Evolutionary conservation across 1,140 invertebrate species (phyloP).

Genomic region (Bombus consobrinus): DNA sequence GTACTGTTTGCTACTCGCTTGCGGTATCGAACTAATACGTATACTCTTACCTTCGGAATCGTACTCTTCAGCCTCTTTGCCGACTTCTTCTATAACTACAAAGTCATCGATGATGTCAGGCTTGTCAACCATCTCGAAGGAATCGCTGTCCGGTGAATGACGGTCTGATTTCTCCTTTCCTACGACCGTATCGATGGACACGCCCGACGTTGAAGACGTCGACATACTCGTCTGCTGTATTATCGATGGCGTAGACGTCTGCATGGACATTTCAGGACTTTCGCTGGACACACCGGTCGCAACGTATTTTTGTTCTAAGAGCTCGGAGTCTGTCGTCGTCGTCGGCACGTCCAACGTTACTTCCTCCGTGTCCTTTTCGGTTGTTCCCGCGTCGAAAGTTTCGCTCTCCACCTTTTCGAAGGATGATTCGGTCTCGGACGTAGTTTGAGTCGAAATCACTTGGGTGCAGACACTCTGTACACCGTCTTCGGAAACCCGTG

Average conservation of each 20-base stretch:
- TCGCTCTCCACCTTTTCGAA: background rate
- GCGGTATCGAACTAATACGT: slow-evolving; percentile 82
- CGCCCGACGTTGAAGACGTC: slow-evolving; percentile 78
- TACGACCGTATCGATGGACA: slow-evolving; percentile 80
- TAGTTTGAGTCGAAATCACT: slow-evolving; percentile 80
- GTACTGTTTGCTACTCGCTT: slow-evolving; percentile 84
- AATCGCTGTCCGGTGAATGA: slow-evolving; percentile 92
- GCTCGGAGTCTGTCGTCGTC: slow-evolving; percentile 54
- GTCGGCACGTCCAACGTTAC: background rate
- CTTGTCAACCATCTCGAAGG: slow-evolving; percentile 94
- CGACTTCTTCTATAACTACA: slow-evolving; percentile 93
- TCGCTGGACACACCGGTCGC: background rate
- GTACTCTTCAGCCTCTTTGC: slow-evolving; percentile 90
- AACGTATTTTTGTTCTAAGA: slow-evolving; percentile 54
- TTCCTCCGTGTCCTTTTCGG: slow-evolving; percentile 42
- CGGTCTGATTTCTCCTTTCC: slow-evolving; percentile 83
- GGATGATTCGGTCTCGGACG: background rate
- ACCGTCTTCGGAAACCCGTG: slow-evolving; percentile 81
- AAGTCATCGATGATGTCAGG: slow-evolving; percentile 93
- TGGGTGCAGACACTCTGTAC: slow-evolving; percentile 83
- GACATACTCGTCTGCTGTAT: slow-evolving; percentile 79
- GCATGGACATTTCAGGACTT: slow-evolving; percentile 21
- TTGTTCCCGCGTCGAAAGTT: slow-evolving; percentile 38
- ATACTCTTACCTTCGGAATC: slow-evolving; percentile 92
- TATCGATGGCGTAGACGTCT: slow-evolving; percentile 56